These are phyloP conservation scores for Dryococelus australis DNA, from an alignment of 2,888 invertebrate genomes.

Conservation along the genomic window DNA sequence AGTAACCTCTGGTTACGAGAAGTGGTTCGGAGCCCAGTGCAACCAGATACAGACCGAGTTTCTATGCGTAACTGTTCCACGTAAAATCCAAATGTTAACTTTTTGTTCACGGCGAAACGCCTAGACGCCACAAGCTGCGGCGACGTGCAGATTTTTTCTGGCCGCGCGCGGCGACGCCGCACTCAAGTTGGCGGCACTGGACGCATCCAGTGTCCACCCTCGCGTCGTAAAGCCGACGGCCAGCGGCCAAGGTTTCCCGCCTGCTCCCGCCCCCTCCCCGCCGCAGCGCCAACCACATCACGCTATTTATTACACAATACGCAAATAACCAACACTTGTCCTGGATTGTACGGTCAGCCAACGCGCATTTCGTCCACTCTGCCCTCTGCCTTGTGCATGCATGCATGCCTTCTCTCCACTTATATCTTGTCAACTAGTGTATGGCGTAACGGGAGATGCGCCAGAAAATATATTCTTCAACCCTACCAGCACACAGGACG, in stretches of 20 bases:
- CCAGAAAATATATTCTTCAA: too few species aligned
- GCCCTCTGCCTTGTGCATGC: neutral
- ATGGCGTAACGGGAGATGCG: too few species aligned
- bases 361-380: neutral
- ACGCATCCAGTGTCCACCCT: conserved; percentile 8
- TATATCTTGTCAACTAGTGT: too few species aligned
- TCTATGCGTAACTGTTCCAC: too few species aligned
- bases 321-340: neutral
- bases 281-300: neutral
- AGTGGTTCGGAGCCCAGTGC: too few species aligned
- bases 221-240: conserved; percentile 5
- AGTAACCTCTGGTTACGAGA: too few species aligned
- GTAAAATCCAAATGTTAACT: too few species aligned
- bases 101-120: too few species aligned
- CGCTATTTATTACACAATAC: conserved; percentile 4
- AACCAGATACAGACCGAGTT: too few species aligned
- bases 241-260: neutral
- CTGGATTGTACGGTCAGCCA: neutral
- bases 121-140: too few species aligned
- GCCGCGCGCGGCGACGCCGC: neutral
- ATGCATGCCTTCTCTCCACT: neutral
- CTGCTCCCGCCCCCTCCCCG: neutral
- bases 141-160: too few species aligned
- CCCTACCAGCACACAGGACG: too few species aligned
- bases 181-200: neutral